Base-by-base conservation (phyloP, 1,140 invertebrate genomes). In the Drosophila nannoptera region DNA sequence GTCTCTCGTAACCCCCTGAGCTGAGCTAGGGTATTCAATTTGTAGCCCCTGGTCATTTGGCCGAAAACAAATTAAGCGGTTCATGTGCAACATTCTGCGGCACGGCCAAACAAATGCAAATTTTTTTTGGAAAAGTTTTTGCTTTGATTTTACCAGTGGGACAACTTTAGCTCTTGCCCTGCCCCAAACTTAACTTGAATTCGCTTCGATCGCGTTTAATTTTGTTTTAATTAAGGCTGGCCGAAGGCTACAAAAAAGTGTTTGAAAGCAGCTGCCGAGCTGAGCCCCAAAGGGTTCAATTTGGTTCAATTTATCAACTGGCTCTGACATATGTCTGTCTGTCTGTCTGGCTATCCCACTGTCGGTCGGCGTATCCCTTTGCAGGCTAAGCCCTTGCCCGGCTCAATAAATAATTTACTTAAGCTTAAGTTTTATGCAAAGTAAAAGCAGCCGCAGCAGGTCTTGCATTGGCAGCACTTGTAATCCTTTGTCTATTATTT, bases 401-500 rank as follows among this genome's bases (percentile, higher is more conserved):
- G 69, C 70, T 72, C 81, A 84, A 84, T 84, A 84, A 84, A 86
- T 86, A 86, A 84, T 84, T 84, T 75, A 75, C 70, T 77, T 84
- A 84, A 84, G 82, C 81, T 76, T 60, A 81, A 86, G 62, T 77
- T 68, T 77, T 84, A 81, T 84, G 81, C 54, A 87, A 84, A 84
- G 81, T 36, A 86, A 73, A 66, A 73, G 80, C 40, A 42, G 38
- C 40, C n/a, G 4, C 11, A 42, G 40, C 4, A 42, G n/a, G 35
- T 14, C 38, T 61, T 53, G 64, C 69, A 74, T 64, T 66, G 76
- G 63, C 43, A 56, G 31, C 67, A 35, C 63, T 32, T 42, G 77
- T 86, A 84, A 84, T 80, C 81, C 80, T 84, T 84, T 80, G 81
- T 83, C 80, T 80, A 83, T 83, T 83, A 83, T 80, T 84, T 80